phyloP scores from a whole-genome alignment of 2,113 vertebrate genomes.

The Todiramphus chloris region DNA sequence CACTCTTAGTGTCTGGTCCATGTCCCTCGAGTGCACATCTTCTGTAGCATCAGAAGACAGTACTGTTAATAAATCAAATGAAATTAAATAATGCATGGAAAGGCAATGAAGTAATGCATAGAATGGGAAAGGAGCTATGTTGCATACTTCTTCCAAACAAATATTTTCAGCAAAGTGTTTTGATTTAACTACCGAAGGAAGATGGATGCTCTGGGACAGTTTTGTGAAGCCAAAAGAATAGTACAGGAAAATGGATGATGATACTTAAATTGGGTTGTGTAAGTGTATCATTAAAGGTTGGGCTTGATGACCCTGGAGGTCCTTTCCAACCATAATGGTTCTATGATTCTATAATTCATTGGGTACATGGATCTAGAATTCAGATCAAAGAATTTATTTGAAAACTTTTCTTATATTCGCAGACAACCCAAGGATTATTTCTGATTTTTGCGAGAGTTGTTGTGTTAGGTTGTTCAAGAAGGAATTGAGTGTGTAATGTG shows the following conservation, averaged over 20 bases:
- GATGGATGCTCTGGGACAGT: background rate
- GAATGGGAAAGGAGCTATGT: background rate
- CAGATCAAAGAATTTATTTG: background rate
- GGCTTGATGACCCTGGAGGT: too few relatives aligned
- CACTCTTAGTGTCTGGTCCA: background rate
- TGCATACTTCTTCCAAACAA: background rate
- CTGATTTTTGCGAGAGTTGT: background rate
- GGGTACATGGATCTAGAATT: background rate
- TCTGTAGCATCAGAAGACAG: background rate
- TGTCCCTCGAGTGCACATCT: background rate
- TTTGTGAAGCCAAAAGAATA: background rate
- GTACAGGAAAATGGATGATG: slow-evolving; percentile 8
- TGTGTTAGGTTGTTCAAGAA: background rate
- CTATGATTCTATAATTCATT: too few relatives aligned
- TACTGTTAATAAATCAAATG: background rate
- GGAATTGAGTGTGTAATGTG: background rate
- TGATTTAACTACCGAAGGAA: slow-evolving; percentile 2
- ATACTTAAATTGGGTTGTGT: background rate
- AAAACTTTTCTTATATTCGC: background rate
- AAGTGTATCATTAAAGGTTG: background rate
- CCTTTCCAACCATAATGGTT: too few relatives aligned
- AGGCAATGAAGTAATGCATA: background rate
- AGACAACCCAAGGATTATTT: background rate
- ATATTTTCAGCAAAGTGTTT: background rate
- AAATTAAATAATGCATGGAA: background rate